A percentile compares a stretch with the other conserved stretches of the same genome.
Evolutionary conservation across 2,797 vertebrate genomes (phyloP).

Genomic region (Meriones psammophilus): DNA sequence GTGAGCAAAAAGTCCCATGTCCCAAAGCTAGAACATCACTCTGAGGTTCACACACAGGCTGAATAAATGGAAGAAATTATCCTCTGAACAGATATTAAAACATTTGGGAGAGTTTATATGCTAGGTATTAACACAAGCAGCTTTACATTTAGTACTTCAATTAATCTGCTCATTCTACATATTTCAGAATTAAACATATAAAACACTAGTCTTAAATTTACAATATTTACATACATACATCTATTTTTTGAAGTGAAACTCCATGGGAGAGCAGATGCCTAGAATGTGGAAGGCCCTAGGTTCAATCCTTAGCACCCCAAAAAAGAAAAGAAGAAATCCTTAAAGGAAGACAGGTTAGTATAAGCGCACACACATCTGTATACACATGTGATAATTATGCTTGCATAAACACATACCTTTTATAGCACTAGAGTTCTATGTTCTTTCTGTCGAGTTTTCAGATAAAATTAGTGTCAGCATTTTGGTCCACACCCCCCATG

Average conservation of each 20-base stretch:
- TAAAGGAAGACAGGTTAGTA: not conserved
- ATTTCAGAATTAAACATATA: conserved; percentile 32
- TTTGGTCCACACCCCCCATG: not conserved
- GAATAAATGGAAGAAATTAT: not conserved
- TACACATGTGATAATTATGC: not conserved
- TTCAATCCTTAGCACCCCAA: not conserved
- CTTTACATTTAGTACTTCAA: conserved; percentile 2
- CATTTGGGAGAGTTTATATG: not conserved
- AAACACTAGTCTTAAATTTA: conserved; percentile 40
- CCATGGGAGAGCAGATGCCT: not conserved
- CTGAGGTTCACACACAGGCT: not conserved
- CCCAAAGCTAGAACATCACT: not conserved
- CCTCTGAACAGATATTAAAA: not conserved
- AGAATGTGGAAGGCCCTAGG: not conserved
- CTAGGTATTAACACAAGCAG: not conserved
- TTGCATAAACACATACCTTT: conserved; percentile 15
- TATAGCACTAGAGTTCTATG: not conserved
- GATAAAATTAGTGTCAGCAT: conserved; percentile 49
- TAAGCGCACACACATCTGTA: not conserved
- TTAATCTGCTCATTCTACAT: conserved; percentile 4
- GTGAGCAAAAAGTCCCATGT: not conserved
- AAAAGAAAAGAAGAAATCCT: not conserved
- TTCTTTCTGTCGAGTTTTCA: not conserved
- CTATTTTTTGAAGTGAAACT: not conserved
- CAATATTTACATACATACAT: not conserved